Conservation (phyloP, 1,140 invertebrate species). For the Ceratosolen fusciceps region DNA sequence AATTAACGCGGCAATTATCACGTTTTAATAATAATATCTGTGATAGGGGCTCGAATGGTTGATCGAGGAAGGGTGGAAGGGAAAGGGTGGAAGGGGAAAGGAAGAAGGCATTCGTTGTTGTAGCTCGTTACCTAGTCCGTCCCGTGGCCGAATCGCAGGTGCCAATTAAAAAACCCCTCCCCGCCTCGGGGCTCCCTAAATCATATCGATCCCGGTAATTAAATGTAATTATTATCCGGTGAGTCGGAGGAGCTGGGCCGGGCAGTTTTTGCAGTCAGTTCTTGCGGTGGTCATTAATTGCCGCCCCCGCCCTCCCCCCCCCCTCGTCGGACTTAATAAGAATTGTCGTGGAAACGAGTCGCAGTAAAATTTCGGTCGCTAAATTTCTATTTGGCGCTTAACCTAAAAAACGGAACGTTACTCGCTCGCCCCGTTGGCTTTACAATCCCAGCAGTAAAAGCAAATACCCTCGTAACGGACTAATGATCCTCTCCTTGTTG, state of each 20-base stretch:
- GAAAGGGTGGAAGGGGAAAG: no score
- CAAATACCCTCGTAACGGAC: slow-evolving; percentile 16
- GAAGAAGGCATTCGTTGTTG: no score
- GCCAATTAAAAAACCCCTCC: no score
- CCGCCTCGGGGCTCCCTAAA: not conserved
- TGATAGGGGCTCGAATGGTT: slow-evolving; percentile 21
- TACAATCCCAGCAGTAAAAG: slow-evolving; percentile 11
- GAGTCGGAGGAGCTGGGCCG: no score
- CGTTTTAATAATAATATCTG: slow-evolving; percentile 34
- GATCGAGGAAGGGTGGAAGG: slow-evolving; percentile 18
- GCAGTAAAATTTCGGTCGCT: not conserved
- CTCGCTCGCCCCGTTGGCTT: not conserved
- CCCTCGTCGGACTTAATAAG: not conserved
- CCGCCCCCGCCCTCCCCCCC: no score
- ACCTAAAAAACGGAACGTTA: not conserved
- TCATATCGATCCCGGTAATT: not conserved
- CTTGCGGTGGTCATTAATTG: not conserved
- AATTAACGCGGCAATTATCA: slow-evolving; percentile 35
- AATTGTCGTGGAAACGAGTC: not conserved
- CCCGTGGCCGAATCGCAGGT: not conserved
- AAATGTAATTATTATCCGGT: not conserved
- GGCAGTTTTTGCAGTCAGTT: no score
- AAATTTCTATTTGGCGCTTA: slow-evolving; percentile 5
- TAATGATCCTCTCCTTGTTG: not conserved
- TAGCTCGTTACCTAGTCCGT: not conserved